Percentiles rank a stretch among this genome's conserved stretches.
These are phyloP conservation scores for Presbytis comata DNA, from an alignment of 2,797 vertebrate genomes.

Conservation along the genomic window DNA sequence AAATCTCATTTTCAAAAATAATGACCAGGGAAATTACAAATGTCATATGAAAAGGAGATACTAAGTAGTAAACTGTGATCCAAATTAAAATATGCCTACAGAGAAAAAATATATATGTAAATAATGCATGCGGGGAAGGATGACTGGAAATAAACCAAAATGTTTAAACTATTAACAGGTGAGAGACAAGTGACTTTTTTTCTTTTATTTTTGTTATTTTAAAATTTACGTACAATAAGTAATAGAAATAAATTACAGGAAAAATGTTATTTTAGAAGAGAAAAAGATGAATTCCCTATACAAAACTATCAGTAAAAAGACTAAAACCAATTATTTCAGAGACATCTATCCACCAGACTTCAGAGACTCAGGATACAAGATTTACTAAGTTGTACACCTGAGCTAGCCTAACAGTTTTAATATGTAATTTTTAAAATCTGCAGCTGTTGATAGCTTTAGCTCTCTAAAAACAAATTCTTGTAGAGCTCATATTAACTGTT, in stretches of 20 bases:
- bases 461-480: conserved; percentile 61
- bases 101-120: not conserved
- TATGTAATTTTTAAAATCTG: not conserved
- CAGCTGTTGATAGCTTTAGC: conserved; percentile 64
- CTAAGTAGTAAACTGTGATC: conserved; percentile 17
- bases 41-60: not conserved
- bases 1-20: conserved; percentile 42
- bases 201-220: not conserved
- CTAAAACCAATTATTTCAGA: not conserved
- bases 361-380: not conserved
- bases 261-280: conserved; percentile 28
- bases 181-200: conserved; percentile 35
- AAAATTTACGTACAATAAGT: conserved; percentile 35
- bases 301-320: not conserved
- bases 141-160: conserved; percentile 45
- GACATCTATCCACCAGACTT: not conserved
- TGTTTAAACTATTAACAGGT: not conserved
- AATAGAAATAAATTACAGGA: not conserved
- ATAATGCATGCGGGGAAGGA: not conserved
- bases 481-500: conserved; percentile 77
- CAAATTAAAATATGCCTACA: conserved; percentile 12
- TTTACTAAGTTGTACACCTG: not conserved
- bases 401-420: not conserved
- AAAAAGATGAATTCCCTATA: conserved; percentile 23
- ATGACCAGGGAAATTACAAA: conserved; percentile 13